These are phyloP conservation scores for Eudemis profundana DNA, from an alignment of 2,888 invertebrate genomes.

Conservation along the genomic window DNA sequence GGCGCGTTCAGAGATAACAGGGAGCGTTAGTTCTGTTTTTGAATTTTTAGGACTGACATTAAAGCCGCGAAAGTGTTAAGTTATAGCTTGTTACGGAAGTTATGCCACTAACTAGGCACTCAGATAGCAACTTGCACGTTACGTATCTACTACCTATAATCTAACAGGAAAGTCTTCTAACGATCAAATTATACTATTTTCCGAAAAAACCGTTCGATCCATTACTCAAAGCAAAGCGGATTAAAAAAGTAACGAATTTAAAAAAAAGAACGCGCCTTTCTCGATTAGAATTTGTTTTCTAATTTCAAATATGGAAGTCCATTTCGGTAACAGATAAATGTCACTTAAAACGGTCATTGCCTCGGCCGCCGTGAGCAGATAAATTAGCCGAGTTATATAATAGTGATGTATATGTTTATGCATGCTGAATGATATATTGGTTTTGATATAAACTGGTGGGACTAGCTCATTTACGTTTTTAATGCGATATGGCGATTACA, in stretches of 20 bases:
- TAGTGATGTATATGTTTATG: conserved; percentile 66
- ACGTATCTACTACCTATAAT: conserved; percentile 20
- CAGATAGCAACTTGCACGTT: conserved; percentile 33
- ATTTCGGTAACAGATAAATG: conserved; percentile 60
- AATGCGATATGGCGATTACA: conserved; percentile 74
- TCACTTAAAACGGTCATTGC: conserved; percentile 69
- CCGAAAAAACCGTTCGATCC: conserved; percentile 16
- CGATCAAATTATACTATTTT: conserved; percentile 29
- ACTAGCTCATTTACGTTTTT: conserved; percentile 68
- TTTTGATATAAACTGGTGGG: conserved; percentile 57
- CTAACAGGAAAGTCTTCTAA: conserved; percentile 37
- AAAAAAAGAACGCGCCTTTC: conserved; percentile 33
- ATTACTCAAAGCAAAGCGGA: conserved; percentile 27
- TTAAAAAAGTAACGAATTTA: conserved; percentile 21
- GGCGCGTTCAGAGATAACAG: conserved; percentile 65
- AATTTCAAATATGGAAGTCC: conserved; percentile 55
- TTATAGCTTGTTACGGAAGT: conserved; percentile 61
- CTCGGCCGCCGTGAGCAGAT: conserved; percentile 68
- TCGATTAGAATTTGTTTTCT: conserved; percentile 47
- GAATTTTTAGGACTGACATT: conserved; percentile 64
- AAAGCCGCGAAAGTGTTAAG: conserved; percentile 61
- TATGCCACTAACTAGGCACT: conserved; percentile 44
- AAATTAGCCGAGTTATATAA: conserved; percentile 76
- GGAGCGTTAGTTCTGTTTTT: conserved; percentile 58
- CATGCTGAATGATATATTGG: conserved; percentile 76